phyloP scores from a whole-genome alignment of 2,888 invertebrate genomes.

The Neoitamus cyanurus region DNA sequence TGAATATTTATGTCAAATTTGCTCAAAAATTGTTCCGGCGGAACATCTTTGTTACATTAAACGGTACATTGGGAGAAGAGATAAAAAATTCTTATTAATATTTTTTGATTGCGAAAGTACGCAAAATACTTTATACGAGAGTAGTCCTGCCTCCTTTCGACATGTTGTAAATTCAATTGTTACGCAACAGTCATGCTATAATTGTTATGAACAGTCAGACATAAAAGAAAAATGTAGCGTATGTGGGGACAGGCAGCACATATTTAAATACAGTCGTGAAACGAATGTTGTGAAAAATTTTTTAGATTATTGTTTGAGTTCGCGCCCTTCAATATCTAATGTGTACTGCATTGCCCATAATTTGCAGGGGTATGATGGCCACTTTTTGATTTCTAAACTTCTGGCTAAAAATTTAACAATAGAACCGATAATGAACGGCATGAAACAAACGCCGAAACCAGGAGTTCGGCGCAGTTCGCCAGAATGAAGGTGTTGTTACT shows the following conservation, averaged over 20 bases:
- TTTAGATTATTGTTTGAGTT: not conserved
- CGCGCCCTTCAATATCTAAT: not conserved
- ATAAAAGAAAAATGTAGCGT: not conserved
- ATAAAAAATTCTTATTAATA: not conserved
- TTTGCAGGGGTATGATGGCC: constrained; percentile 22
- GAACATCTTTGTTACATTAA: not conserved
- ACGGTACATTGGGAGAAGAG: not conserved
- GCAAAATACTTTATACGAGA: not conserved
- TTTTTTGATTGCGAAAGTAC: constrained; percentile 1
- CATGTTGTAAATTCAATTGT: too few relatives aligned
- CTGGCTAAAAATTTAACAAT: constrained; percentile 7
- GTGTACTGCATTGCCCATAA: constrained; percentile 24
- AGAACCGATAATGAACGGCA: constrained; percentile 43
- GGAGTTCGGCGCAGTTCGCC: too few relatives aligned
- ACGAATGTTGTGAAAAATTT: not conserved
- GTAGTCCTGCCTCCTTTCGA: not conserved
- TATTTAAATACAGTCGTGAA: not conserved
- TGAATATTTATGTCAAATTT: not conserved
- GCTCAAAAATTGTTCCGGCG: not conserved
- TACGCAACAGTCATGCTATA: not conserved
- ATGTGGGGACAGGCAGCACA: not conserved
- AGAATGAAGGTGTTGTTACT: too few relatives aligned
- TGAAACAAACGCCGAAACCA: too few relatives aligned
- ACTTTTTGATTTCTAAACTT: constrained; percentile 38
- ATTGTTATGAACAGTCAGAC: not conserved